Conservation (phyloP, 2,888 invertebrate species). For the Rhagonycha lutea region DNA sequence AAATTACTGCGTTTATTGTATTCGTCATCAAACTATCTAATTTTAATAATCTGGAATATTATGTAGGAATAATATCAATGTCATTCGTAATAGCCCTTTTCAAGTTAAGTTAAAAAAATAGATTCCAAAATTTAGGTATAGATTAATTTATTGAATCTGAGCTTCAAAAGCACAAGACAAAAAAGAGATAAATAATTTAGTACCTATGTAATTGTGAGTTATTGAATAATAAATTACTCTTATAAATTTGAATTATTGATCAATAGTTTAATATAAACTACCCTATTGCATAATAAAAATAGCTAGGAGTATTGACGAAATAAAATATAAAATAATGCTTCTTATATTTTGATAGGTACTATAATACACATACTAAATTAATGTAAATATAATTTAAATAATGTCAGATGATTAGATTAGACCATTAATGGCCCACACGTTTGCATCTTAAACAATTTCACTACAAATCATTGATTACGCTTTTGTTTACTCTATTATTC, state of each 20-base stretch:
- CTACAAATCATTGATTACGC: background rate
- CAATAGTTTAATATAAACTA: background rate
- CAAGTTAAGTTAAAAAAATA: background rate
- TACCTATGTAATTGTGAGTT: background rate
- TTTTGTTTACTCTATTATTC: background rate
- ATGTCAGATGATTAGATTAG: background rate
- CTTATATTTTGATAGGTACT: too few relatives aligned
- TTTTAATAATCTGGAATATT: background rate
- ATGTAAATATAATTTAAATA: background rate
- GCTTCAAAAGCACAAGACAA: background rate
- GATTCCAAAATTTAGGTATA: background rate
- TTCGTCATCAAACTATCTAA: background rate
- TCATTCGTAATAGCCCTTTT: background rate
- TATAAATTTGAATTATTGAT: background rate
- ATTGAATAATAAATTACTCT: background rate
- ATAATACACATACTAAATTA: background rate
- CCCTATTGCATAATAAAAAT: background rate
- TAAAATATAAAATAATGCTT: background rate
- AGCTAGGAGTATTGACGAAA: background rate
- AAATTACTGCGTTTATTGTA: background rate
- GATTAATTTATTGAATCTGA: background rate
- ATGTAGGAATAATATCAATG: background rate
- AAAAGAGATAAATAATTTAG: background rate
- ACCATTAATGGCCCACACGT: background rate
- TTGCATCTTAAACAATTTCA: background rate